Percentiles rank a stretch among this genome's conserved stretches.
phyloP scores from a whole-genome alignment of 35 echinoderm and acorn worm genomes.

The Apostichopus parvimensis region DNA sequence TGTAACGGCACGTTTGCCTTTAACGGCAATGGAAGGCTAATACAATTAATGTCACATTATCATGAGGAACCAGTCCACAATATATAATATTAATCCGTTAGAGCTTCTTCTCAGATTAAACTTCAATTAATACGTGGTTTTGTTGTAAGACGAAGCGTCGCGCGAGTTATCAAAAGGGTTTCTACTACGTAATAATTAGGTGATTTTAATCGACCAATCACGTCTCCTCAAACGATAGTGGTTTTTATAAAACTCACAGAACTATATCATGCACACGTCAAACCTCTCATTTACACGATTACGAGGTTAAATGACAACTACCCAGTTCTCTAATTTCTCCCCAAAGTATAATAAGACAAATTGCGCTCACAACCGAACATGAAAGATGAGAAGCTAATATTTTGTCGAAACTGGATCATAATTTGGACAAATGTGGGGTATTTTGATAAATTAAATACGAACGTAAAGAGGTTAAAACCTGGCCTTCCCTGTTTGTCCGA shows the following conservation, averaged over 20 bases:
- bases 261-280: not conserved
- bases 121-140: too few relatives aligned
- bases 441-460: constrained; percentile 12
- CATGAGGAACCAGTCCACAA: too few relatives aligned
- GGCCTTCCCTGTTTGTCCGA: constrained; percentile 8
- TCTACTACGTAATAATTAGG: too few relatives aligned
- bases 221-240: not conserved
- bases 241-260: not conserved
- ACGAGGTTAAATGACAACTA: not conserved
- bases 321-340: not conserved
- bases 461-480: not conserved
- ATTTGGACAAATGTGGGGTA: constrained; percentile 11
- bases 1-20: too few relatives aligned
- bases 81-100: too few relatives aligned
- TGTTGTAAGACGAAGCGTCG: too few relatives aligned
- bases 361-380: not conserved
- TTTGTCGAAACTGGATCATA: not conserved
- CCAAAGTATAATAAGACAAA: not conserved
- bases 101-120: too few relatives aligned
- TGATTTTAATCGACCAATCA: not conserved
- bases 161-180: too few relatives aligned
- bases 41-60: too few relatives aligned
- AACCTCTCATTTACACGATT: not conserved
- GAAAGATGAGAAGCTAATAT: constrained; percentile 15
- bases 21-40: too few relatives aligned